These are phyloP conservation scores for Camelus dromedarius DNA, from an alignment of 2,113 vertebrate genomes.

Conservation along the genomic window DNA sequence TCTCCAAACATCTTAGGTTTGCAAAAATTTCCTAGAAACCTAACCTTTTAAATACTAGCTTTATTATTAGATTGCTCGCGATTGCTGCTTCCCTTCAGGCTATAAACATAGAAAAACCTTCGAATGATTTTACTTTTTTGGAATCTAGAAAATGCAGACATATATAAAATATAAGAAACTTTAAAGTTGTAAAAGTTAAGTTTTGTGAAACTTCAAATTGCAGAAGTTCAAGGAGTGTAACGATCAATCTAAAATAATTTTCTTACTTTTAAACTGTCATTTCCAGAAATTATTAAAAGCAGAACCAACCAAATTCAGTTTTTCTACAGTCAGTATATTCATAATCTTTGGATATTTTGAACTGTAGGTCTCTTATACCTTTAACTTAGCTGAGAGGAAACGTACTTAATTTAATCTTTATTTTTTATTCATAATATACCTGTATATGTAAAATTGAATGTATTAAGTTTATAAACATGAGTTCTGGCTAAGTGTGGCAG, in stretches of 20 bases:
- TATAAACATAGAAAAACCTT: conserved; percentile 62
- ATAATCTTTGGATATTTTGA: not conserved
- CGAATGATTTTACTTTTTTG: conserved; percentile 52
- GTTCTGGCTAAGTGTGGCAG: not conserved
- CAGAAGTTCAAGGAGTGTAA: not conserved
- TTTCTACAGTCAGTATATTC: not conserved
- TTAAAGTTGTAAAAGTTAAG: conserved; percentile 48
- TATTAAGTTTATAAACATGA: not conserved
- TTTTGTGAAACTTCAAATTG: conserved; percentile 31
- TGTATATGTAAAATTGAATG: not conserved
- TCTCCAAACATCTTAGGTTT: conserved; percentile 75
- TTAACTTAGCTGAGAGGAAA: not conserved
- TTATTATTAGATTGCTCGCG: conserved; percentile 70
- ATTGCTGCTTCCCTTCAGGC: conserved; percentile 65
- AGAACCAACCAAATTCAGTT: not conserved
- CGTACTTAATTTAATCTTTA: not conserved
- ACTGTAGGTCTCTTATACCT: not conserved
- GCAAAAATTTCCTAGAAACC: conserved; percentile 73
- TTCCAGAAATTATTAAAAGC: not conserved
- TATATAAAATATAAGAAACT: conserved; percentile 51
- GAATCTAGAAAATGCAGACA: conserved; percentile 12
- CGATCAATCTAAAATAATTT: conserved; percentile 2
- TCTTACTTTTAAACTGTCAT: not conserved
- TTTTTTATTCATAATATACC: not conserved
- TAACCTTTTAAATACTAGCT: conserved; percentile 47